Evolutionary conservation across 2,797 vertebrate species (phyloP).

Genomic region (Chaenodraco wilsoni): DNA sequence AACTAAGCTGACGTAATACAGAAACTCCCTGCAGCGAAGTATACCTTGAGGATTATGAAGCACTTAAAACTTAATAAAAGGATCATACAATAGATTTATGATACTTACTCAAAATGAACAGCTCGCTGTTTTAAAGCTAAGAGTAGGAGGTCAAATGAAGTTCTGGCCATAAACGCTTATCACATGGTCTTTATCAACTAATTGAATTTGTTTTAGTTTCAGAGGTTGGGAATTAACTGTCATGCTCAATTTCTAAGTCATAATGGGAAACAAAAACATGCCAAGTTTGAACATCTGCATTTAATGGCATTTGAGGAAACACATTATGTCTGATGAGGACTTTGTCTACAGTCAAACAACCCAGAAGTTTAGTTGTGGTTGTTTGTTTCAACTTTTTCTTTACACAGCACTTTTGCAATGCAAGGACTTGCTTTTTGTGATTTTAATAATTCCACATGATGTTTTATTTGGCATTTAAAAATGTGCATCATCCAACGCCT

Average conservation of each 20-base stretch:
- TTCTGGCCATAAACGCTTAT: neutral
- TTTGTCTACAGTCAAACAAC: neutral
- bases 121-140: neutral
- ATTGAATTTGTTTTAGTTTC: slow-evolving; percentile 11
- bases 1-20: slow-evolving; percentile 15
- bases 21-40: slow-evolving; percentile 27
- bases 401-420: neutral
- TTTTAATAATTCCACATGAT: slow-evolving; percentile 21
- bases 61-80: neutral
- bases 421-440: neutral
- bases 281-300: neutral
- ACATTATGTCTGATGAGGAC: neutral
- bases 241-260: neutral
- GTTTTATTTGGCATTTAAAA: slow-evolving; percentile 41
- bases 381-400: neutral
- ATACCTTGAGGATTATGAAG: slow-evolving; percentile 4
- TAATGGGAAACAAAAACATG: neutral
- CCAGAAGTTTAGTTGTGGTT: neutral
- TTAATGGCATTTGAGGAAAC: neutral
- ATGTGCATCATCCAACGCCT: slow-evolving; percentile 26
- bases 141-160: neutral
- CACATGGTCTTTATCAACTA: neutral
- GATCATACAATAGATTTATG: slow-evolving; percentile 6
- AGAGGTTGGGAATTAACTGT: neutral
- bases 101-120: neutral